Percentiles rank a stretch among this genome's conserved stretches.
phyloP scores from a whole-genome alignment of 2,888 invertebrate species.

The Mantis religiosa region DNA sequence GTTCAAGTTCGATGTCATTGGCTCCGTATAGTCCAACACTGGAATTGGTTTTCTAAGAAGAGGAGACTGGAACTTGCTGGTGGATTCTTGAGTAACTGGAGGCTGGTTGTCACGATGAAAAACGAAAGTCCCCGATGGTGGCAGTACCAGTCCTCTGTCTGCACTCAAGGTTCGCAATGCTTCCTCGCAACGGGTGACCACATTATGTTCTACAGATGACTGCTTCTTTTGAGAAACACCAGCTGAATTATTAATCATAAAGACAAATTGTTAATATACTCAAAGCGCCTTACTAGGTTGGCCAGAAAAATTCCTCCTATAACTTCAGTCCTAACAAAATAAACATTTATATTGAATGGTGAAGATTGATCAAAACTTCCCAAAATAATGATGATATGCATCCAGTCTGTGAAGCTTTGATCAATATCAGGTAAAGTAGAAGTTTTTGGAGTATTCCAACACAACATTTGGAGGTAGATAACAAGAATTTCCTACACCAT shows the following conservation, averaged over 20 bases:
- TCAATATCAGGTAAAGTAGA: too few species aligned
- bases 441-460: too few species aligned
- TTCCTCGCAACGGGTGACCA: constrained; percentile 10
- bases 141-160: neutral
- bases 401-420: too few species aligned
- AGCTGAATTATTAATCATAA: neutral
- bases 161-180: constrained; percentile 4
- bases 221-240: neutral
- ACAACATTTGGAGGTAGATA: too few species aligned
- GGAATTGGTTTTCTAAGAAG: neutral
- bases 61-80: neutral
- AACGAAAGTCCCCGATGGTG: neutral
- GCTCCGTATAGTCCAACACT: neutral
- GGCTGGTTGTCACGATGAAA: neutral
- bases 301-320: too few species aligned
- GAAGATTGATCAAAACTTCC: too few species aligned
- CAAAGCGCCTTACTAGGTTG: too few species aligned
- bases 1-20: neutral
- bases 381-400: too few species aligned
- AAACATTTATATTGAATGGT: too few species aligned
- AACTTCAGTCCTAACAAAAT: too few species aligned
- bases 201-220: neutral
- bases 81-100: neutral
- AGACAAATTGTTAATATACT: neutral
- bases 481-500: too few species aligned